phyloP scores from a whole-genome alignment of 2,113 vertebrate genomes.

The Eretmodus cyanostictus region DNA sequence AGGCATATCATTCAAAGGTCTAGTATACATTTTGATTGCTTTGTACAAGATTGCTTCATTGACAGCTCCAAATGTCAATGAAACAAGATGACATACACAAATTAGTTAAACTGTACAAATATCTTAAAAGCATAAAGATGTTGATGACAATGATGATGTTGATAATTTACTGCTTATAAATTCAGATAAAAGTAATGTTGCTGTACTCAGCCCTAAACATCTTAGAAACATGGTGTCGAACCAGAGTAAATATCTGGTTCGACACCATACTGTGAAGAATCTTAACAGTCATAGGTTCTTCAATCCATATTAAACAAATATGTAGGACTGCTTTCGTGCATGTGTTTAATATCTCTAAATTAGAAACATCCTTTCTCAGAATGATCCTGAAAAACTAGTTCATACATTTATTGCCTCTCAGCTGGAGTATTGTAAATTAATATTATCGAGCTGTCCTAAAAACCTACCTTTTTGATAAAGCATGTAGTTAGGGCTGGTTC shows the following conservation, averaged over 20 bases:
- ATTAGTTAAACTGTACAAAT: not conserved
- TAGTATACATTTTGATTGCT: not conserved
- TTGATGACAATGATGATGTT: not conserved
- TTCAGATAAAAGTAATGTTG: not conserved
- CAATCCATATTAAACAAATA: not conserved
- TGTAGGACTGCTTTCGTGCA: not conserved
- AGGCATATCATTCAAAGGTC: not conserved
- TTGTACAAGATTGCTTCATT: not conserved
- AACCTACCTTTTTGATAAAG: not conserved
- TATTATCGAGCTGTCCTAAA: not conserved
- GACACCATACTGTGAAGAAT: not conserved
- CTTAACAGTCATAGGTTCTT: not conserved
- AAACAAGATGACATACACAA: rapidly evolving
- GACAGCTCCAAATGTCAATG: not conserved
- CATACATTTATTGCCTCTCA: not conserved
- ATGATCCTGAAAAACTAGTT: not conserved
- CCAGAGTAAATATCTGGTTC: not conserved
- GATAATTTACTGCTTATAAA: not conserved
- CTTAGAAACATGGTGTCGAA: not conserved
- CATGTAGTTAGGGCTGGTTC: not conserved
- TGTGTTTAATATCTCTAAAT: not conserved
- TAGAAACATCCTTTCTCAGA: not conserved
- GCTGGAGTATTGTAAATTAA: not conserved
- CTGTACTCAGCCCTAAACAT: not conserved
- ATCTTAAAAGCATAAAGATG: not conserved